These are phyloP conservation scores for Menura novaehollandiae DNA, from an alignment of 2,113 vertebrate species.

Conservation along the genomic window DNA sequence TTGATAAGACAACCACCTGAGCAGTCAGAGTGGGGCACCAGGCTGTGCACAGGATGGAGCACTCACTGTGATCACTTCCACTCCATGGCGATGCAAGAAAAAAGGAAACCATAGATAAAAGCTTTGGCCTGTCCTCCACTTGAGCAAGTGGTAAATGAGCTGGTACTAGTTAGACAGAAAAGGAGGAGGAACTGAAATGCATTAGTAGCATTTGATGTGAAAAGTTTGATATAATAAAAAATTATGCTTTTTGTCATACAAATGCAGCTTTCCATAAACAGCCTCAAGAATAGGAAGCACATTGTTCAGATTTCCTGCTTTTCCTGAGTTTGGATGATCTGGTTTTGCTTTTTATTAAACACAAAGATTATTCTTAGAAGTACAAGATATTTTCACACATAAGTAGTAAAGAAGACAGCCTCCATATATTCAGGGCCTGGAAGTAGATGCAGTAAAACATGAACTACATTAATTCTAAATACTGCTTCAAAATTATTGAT, in stretches of 20 bases:
- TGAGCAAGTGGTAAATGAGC: background rate
- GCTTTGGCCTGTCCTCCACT: background rate
- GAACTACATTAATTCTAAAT: background rate
- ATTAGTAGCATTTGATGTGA: conserved; percentile 22
- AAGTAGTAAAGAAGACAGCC: background rate
- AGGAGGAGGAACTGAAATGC: background rate
- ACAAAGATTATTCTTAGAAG: conserved; percentile 1
- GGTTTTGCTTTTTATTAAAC: conserved; percentile 60
- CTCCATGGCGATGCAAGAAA: background rate
- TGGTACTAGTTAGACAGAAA: conserved; percentile 7
- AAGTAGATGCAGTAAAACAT: background rate
- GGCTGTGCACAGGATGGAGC: background rate
- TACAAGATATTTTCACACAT: conserved; percentile 3
- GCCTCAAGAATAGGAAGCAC: conserved; percentile 2
- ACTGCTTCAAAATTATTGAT: background rate
- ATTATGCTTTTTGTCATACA: conserved; percentile 26
- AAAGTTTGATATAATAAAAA: conserved; percentile 33
- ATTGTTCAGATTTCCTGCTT: conserved; percentile 17
- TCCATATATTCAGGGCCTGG: background rate
- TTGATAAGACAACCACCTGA: background rate
- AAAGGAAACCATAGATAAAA: background rate
- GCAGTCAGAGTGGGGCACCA: background rate
- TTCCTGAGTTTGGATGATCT: background rate
- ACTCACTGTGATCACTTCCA: background rate
- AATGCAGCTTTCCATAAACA: conserved; percentile 15